Conservation (phyloP, 2,797 vertebrate species). For the Sternarchorhynchus goeldii region DNA sequence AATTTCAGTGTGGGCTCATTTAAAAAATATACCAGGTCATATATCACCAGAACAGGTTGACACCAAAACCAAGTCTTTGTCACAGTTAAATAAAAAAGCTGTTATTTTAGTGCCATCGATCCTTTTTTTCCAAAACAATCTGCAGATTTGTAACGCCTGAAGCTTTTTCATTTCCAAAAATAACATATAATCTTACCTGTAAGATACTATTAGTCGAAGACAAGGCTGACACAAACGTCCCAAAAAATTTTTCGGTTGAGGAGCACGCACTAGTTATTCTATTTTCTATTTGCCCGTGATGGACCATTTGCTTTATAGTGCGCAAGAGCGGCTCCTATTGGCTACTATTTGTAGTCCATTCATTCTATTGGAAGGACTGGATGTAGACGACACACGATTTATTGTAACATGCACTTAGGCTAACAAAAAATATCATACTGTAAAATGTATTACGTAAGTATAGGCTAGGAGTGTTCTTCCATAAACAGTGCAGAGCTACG, state of each 20-base stretch:
- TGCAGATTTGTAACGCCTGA: background rate
- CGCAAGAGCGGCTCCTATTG: slow-evolving; percentile 74
- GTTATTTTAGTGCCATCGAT: background rate
- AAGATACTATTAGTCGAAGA: slow-evolving; percentile 62
- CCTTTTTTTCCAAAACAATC: background rate
- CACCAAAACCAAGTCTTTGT: slow-evolving; percentile 17
- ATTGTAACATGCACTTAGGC: background rate
- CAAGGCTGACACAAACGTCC: slow-evolving; percentile 74
- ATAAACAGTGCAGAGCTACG: too few relatives aligned
- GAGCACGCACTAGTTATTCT: slow-evolving; percentile 41
- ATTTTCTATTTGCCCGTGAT: slow-evolving; percentile 45
- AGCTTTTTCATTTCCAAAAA: background rate
- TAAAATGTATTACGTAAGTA: background rate
- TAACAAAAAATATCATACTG: background rate
- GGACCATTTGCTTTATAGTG: slow-evolving; percentile 71
- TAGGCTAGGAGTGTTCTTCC: too few relatives aligned
- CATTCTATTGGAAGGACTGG: slow-evolving; percentile 79
- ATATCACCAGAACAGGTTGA: background rate
- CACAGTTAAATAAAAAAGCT: background rate
- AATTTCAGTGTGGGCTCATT: background rate
- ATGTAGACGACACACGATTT: background rate
- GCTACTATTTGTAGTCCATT: slow-evolving; percentile 85
- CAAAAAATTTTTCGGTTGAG: slow-evolving; percentile 65
- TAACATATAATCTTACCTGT: slow-evolving; percentile 54
- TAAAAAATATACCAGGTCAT: too few relatives aligned